Evolutionary conservation across 53 echinoderm and acorn worm species (phyloP).

Genomic region (Crossaster papposus): DNA sequence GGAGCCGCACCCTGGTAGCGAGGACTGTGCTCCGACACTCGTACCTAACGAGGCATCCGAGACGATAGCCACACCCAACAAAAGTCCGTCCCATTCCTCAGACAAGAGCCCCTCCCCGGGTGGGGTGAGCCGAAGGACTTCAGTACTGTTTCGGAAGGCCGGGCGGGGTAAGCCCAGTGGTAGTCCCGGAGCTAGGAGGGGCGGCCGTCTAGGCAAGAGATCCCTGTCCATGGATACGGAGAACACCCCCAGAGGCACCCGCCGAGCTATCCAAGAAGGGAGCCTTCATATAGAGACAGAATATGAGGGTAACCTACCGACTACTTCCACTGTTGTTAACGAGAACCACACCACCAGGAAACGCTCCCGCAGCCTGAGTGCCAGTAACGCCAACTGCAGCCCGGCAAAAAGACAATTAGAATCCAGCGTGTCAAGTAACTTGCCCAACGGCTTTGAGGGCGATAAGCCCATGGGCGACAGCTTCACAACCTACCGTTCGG

Average conservation of each 20-base stretch:
- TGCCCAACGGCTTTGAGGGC: constrained; percentile 81
- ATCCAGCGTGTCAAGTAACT: constrained; percentile 41
- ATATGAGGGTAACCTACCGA: constrained; percentile 79
- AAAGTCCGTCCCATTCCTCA: constrained; percentile 63
- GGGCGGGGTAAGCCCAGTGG: constrained; percentile 70
- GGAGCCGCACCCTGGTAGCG: constrained; percentile 65
- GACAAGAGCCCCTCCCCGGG: constrained; percentile 78
- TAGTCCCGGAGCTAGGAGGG: constrained; percentile 67
- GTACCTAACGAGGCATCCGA: constrained; percentile 61
- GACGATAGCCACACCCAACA: constrained; percentile 54
- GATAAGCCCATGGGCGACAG: constrained; percentile 78
- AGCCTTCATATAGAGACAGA: constrained; percentile 78
- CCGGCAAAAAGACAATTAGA: constrained; percentile 69
- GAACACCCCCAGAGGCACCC: constrained; percentile 52
- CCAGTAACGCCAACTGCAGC: constrained; percentile 74
- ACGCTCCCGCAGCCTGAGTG: constrained; percentile 84
- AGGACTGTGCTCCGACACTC: constrained; percentile 60
- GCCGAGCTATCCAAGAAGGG: constrained; percentile 59
- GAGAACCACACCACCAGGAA: constrained; percentile 78
- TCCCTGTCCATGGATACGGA: constrained; percentile 82
- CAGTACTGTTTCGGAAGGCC: constrained; percentile 90
- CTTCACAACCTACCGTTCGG: constrained; percentile 85
- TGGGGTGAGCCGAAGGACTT: constrained; percentile 89
- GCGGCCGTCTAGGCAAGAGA: constrained; percentile 79
- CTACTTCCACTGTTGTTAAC: constrained; percentile 44